Evolutionary conservation across 2,113 vertebrate genomes (phyloP), one percentile per base, ranked within the genome.

Genomic region (Rhinoderma darwinii): DNA sequence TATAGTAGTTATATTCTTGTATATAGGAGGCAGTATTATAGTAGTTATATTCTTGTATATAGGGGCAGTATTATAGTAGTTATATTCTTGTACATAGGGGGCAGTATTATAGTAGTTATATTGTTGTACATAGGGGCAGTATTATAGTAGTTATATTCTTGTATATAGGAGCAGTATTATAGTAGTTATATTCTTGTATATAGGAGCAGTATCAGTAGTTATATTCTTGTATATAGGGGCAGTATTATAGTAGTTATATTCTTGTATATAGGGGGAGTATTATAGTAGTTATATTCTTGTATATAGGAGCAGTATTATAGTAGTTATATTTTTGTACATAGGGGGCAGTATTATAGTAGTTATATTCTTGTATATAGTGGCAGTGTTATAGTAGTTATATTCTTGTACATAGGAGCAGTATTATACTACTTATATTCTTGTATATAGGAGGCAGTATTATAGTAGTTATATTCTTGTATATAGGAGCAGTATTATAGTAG

Each of bases 1-100:
- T n/a, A n/a, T n/a, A n/a, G n/a, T n/a, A n/a, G 61, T 66, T 66
- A 66, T 66, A 66, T 66, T 66, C 61, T 66, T 66, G 61, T 66
- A 66, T 27, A 66, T 66, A 66, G 61, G 61, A 32, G 61, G 61
- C 27, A 66, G 61, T 66, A 66, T 66, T 66, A 66, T 66, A 66
- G 61, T 66, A 66, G 61, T 66, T 66, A 59, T 59, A 8, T 47
- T 47, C 44, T 12, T 59, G 56, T 59, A 59, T 5, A 59, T 59
- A 59, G n/a, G n/a, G n/a, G n/a, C n/a, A n/a, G n/a, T n/a, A n/a
- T n/a, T n/a, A n/a, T n/a, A n/a, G n/a, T n/a, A n/a, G n/a, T n/a
- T n/a, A n/a, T n/a, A n/a, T n/a, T n/a, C n/a, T 70, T 70, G 32
- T 37, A 37, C 32, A 70, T 70, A 70, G n/a, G 66, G 66, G 10